phyloP scores from a whole-genome alignment of 2,888 invertebrate species.

The Aethes cnicana region DNA sequence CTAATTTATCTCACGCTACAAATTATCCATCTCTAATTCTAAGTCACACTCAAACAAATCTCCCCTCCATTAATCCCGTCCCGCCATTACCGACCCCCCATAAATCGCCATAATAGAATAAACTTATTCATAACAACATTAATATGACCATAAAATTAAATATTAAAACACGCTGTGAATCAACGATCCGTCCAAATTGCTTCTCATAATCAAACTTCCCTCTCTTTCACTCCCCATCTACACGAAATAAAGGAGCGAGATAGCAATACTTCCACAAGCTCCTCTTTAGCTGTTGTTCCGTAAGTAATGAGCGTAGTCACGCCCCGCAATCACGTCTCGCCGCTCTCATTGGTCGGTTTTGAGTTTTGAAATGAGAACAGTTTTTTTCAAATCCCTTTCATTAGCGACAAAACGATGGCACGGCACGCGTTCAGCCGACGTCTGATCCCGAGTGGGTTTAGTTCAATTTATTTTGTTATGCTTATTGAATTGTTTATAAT shows the following conservation, averaged over 20 bases:
- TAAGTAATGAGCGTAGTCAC: slow-evolving; percentile 75
- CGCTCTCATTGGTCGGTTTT: slow-evolving; percentile 68
- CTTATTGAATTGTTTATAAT: slow-evolving; percentile 26
- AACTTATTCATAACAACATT: slow-evolving; percentile 74
- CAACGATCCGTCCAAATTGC: slow-evolving; percentile 56
- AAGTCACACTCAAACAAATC: slow-evolving; percentile 39
- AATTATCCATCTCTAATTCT: slow-evolving; percentile 37
- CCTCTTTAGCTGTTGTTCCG: slow-evolving; percentile 38
- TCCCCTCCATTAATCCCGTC: slow-evolving; percentile 43
- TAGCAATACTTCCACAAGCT: slow-evolving; percentile 35
- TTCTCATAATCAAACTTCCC: slow-evolving; percentile 45
- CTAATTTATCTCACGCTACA: slow-evolving; percentile 31
- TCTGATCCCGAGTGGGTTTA: slow-evolving; percentile 42
- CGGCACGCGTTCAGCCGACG: slow-evolving; percentile 42
- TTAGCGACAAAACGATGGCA: slow-evolving; percentile 52
- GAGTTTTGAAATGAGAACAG: slow-evolving; percentile 58
- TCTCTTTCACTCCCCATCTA: slow-evolving; percentile 38
- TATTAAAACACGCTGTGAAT: slow-evolving; percentile 70
- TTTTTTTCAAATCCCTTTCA: slow-evolving; percentile 68
- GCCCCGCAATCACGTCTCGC: slow-evolving; percentile 70
- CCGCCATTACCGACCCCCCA: slow-evolving; percentile 66
- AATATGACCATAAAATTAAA: slow-evolving; percentile 76
- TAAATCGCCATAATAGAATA: slow-evolving; percentile 66
- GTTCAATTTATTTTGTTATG: slow-evolving; percentile 22
- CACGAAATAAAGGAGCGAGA: slow-evolving; percentile 44